These are phyloP conservation scores for Leptoteleia sp. DNA, from an alignment of 1,140 invertebrate genomes.

Conservation along the genomic window DNA sequence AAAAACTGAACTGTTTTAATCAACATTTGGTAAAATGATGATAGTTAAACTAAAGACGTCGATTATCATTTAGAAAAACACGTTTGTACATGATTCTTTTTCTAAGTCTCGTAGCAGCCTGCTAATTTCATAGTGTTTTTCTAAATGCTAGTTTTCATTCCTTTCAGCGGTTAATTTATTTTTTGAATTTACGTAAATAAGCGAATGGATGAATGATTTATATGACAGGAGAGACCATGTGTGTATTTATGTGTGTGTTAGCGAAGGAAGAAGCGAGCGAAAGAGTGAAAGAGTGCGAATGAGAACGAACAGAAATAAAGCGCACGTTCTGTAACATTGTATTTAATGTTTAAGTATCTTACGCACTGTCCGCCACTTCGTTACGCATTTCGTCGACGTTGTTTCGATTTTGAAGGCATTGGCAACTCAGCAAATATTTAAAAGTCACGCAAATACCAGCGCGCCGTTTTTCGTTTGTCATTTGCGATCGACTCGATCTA, in stretches of 20 bases:
- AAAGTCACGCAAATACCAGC: constrained; percentile 7
- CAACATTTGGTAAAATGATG: too few relatives aligned
- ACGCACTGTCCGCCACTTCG: constrained; percentile 52
- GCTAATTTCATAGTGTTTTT: constrained; percentile 16
- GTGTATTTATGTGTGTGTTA: constrained; percentile 5
- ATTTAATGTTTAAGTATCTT: constrained; percentile 51
- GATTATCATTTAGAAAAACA: constrained; percentile 37
- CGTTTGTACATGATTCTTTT: constrained; percentile 5
- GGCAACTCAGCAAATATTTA: constrained; percentile 68
- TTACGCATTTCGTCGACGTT: constrained; percentile 53
- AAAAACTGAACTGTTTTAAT: too few relatives aligned
- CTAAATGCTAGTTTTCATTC: constrained; percentile 27
- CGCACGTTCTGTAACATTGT: constrained; percentile 46
- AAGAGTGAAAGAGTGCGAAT: not conserved
- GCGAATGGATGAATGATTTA: constrained; percentile 13
- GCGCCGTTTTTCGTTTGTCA: constrained; percentile 16
- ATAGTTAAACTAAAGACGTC: constrained; percentile 11
- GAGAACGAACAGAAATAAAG: constrained; percentile 21
- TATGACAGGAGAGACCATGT: constrained; percentile 1
- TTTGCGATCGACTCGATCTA: constrained; percentile 5
- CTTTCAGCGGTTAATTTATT: constrained; percentile 13
- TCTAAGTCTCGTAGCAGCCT: not conserved
- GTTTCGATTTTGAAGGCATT: constrained; percentile 76
- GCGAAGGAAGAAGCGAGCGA: not conserved
- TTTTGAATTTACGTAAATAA: constrained; percentile 22